A percentile compares a stretch with the other conserved stretches of the same genome.
These are phyloP conservation scores for Chromis chromis DNA, from an alignment of 2,797 vertebrate genomes.

Conservation along the genomic window DNA sequence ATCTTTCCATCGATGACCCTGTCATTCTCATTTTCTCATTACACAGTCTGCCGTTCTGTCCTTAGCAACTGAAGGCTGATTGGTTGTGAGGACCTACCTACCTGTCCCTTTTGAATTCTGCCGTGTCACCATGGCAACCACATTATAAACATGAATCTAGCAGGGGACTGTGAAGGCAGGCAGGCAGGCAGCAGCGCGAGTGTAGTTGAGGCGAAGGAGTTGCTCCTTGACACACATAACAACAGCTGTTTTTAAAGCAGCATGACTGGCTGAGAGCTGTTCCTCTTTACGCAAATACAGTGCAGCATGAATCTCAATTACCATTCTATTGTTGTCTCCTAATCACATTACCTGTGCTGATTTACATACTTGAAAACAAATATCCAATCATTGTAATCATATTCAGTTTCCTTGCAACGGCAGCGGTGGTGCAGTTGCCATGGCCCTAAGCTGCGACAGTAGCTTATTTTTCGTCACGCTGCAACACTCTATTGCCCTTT, in stretches of 20 bases:
- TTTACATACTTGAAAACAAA: constrained; percentile 58
- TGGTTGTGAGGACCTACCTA: constrained; percentile 72
- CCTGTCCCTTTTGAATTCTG: constrained; percentile 75
- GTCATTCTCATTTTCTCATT: constrained; percentile 59
- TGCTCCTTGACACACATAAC: constrained; percentile 56
- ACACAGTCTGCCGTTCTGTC: constrained; percentile 60
- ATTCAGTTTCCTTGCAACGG: constrained; percentile 17
- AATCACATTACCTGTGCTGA: constrained; percentile 51
- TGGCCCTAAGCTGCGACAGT: constrained; percentile 35
- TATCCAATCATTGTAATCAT: constrained; percentile 46
- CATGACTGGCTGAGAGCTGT: constrained; percentile 28
- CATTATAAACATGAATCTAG: constrained; percentile 71
- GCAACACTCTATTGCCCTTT: neutral
- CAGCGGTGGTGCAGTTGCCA: constrained; percentile 48
- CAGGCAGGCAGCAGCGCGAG: constrained; percentile 20
- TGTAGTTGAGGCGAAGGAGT: constrained; percentile 50
- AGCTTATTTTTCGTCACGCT: constrained; percentile 12
- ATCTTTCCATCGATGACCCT: constrained; percentile 43
- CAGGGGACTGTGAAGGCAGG: constrained; percentile 55
- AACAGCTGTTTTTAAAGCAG: constrained; percentile 25
- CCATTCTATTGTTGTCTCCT: constrained; percentile 32
- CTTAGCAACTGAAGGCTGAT: constrained; percentile 78
- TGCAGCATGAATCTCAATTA: constrained; percentile 26
- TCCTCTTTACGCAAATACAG: constrained; percentile 5
- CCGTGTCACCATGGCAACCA: constrained; percentile 74